Percentiles rank a stretch among this genome's conserved stretches.
Evolutionary conservation across 2,113 vertebrate genomes (phyloP).

Genomic region (Turdus rufiventris): DNA sequence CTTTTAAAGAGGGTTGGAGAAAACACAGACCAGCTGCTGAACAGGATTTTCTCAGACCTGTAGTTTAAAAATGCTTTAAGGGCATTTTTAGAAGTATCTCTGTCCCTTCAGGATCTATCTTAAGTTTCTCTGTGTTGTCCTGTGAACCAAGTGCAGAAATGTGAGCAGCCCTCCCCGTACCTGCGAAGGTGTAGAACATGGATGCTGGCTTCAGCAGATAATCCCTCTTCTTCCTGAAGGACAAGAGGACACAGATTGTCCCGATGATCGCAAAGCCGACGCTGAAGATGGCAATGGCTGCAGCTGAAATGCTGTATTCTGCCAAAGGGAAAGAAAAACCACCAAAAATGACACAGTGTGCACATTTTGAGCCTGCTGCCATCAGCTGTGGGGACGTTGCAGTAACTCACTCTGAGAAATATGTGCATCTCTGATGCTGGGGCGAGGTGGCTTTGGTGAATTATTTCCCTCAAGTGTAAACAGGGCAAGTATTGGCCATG

Average conservation of each 20-base stretch:
- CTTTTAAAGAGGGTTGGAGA: not conserved
- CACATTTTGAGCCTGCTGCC: not conserved
- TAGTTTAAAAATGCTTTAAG: not conserved
- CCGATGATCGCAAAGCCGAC: slow-evolving; percentile 87
- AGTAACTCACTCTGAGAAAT: not conserved
- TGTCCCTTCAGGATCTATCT: too few species aligned
- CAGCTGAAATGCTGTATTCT: slow-evolving; percentile 98
- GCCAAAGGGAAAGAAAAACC: not conserved
- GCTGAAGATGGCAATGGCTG: slow-evolving; percentile 93
- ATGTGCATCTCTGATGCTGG: accelerated
- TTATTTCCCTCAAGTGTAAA: not conserved
- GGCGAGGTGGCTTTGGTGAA: not conserved
- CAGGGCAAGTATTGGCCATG: accelerated
- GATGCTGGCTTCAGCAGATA: slow-evolving; percentile 92
- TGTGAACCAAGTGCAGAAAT: not conserved
- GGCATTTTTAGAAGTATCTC: not conserved
- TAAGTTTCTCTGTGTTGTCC: not conserved
- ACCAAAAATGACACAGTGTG: not conserved
- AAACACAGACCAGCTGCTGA: not conserved
- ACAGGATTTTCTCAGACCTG: accelerated
- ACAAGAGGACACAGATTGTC: slow-evolving; percentile 78
- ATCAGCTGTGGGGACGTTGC: not conserved
- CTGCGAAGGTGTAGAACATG: slow-evolving; percentile 94
- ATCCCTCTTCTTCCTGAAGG: slow-evolving; percentile 83
- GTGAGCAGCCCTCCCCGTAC: slow-evolving; percentile 51